These are phyloP conservation scores for Drosophila neutralis DNA, from an alignment of 2,888 invertebrate species.

Conservation along the genomic window DNA sequence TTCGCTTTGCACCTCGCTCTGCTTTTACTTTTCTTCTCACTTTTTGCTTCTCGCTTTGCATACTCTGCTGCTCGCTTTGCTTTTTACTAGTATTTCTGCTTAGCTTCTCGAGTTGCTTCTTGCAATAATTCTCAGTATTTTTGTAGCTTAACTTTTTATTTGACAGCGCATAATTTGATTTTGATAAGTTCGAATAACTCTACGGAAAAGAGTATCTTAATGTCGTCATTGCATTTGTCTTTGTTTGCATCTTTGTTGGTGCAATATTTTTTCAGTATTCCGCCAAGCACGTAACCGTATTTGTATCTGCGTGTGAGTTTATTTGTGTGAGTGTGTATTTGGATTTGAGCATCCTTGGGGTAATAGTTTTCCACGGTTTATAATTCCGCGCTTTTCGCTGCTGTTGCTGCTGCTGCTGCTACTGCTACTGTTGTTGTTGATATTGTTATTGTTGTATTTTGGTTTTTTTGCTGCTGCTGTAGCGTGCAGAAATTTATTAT, in stretches of 20 bases:
- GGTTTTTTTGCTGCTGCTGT: slow-evolving; percentile 32
- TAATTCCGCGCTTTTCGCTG: slow-evolving; percentile 73
- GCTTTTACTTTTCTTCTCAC: neutral
- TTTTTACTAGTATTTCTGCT: neutral
- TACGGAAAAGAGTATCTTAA: slow-evolving; percentile 31
- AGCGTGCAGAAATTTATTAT: slow-evolving; percentile 71
- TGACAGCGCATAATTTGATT: neutral
- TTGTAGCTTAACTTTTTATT: neutral
- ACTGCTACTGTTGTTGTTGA: slow-evolving; percentile 13
- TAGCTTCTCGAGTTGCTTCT: neutral
- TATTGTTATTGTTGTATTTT: slow-evolving; percentile 11
- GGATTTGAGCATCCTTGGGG: slow-evolving; percentile 80
- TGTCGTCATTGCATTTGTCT: slow-evolving; percentile 10
- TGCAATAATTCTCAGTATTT: neutral
- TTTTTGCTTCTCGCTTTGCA: neutral
- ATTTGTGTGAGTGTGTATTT: slow-evolving; percentile 43
- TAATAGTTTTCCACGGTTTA: slow-evolving; percentile 81
- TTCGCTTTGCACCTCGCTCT: neutral
- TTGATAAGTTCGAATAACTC: neutral
- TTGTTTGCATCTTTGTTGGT: slow-evolving; percentile 49
- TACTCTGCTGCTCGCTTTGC: neutral
- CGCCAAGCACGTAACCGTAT: slow-evolving; percentile 71
- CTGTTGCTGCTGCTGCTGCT: slow-evolving; percentile 15
- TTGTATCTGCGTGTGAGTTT: slow-evolving; percentile 47
- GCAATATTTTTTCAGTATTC: slow-evolving; percentile 74